A percentile compares a stretch with the other conserved stretches of the same genome.
Evolutionary conservation across 2,113 vertebrate genomes (phyloP).

Genomic region (Trematocara stigmaticum): DNA sequence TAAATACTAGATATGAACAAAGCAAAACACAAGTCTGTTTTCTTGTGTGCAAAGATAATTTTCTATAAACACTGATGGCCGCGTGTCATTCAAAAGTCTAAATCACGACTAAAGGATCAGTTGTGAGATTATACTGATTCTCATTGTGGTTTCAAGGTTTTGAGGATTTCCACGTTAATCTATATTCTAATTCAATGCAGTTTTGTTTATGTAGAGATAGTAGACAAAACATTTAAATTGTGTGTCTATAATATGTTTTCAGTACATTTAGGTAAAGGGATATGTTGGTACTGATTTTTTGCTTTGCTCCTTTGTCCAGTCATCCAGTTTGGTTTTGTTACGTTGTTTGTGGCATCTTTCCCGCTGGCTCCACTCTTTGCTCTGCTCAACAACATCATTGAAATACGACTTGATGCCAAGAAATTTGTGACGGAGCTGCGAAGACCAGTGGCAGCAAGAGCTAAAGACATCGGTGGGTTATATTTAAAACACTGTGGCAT

Average conservation of each 20-base stretch:
- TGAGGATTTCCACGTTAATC: background rate
- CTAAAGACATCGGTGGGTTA: conserved; percentile 92
- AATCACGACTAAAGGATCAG: background rate
- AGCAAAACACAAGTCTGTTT: background rate
- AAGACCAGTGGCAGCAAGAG: conserved; percentile 90
- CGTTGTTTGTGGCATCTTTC: conserved; percentile 95
- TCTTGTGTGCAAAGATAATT: background rate
- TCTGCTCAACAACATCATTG: conserved; percentile 96
- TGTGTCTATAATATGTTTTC: background rate
- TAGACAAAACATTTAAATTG: background rate
- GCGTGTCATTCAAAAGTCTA: background rate
- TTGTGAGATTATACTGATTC: background rate
- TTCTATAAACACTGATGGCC: background rate
- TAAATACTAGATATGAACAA: background rate
- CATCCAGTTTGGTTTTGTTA: conserved; percentile 99
- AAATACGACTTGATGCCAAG: conserved; percentile 96
- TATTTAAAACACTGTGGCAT: background rate
- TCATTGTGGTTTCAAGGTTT: background rate
- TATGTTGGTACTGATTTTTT: background rate
- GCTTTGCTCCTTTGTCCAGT: conserved; percentile 69
- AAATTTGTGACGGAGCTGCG: conserved; percentile 93
- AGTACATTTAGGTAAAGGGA: background rate
- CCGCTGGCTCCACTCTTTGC: conserved; percentile 94
- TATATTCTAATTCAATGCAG: background rate
- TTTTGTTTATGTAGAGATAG: background rate